Evolutionary conservation across 2,113 vertebrate genomes (phyloP), one percentile per base, ranked within the genome.

Genomic region (Hypomesus transpacificus): DNA sequence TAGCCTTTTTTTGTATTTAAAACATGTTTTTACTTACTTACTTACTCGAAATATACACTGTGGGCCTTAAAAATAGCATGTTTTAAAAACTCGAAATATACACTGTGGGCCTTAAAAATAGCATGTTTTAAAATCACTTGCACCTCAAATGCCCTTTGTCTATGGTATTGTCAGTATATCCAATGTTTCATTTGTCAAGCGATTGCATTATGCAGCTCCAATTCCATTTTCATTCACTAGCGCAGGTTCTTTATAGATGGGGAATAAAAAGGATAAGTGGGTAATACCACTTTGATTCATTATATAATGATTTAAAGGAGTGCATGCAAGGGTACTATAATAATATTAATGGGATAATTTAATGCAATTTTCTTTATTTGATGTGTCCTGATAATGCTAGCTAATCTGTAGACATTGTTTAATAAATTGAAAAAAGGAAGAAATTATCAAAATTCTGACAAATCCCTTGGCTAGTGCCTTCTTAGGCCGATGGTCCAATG

Each of bases 301-400:
- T 90, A 89, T 81, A 79, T 89, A 87, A 91, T 86, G 87, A 77
- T 79, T 77, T 76, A 76, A 53, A 78, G 75, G 52, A 73, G 52
- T n/a, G 21, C 67, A 75, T 59, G 66, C 69, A 28, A 34, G 39
- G 73, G 71, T 81, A 85, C 81, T 80, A 89, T 90, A 89, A 90
- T 91, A 90, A 90, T 84, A 84, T 81, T 89, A 89, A 90, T 89
- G 89, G 86, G 89, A 89, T 91, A 87, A 91, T 90, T 87, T 89
- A 83, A 90, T 89, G 87, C 88, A 84, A 88, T 89, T 89, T 87
- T 88, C 84, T 90, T 88, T 86, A 88, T 88, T 90, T 91, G 86
- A 88, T 89, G 86, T 86, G 73, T 75, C 76, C 79, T 75, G 86
- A 83, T 80, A 87, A 78, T 72, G 80, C 69, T 72, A 75, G 89